phyloP scores from a whole-genome alignment of 1,140 invertebrate species.

The Cherax destructor region DNA sequence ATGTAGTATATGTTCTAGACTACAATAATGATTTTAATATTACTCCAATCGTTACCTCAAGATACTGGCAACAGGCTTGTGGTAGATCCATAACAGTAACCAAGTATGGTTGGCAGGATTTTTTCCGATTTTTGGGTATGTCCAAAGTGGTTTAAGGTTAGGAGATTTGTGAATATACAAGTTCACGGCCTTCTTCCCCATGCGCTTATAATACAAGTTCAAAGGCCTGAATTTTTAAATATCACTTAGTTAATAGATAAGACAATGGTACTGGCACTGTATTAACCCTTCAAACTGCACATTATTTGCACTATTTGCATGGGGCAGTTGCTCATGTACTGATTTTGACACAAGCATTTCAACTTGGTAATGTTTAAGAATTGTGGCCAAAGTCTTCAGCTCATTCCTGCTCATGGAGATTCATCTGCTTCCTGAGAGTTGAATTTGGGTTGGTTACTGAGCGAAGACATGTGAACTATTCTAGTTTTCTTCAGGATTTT shows the following conservation, averaged over 20 bases:
- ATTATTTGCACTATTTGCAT: conserved; percentile 11
- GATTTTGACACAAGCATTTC: background rate
- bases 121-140: conserved; percentile 40
- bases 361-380: conserved; percentile 55
- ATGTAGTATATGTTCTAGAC: conserved; percentile 58
- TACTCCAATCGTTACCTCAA: conserved; percentile 40
- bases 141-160: conserved; percentile 51
- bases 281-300: conserved; percentile 16
- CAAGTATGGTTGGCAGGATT: conserved; percentile 38
- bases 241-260: conserved; percentile 26
- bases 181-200: conserved; percentile 55
- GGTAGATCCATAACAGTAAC: conserved; percentile 25
- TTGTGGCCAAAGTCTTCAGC: conserved; percentile 51
- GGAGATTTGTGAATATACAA: conserved; percentile 58
- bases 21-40: conserved; percentile 54
- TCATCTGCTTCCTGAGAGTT: conserved; percentile 8
- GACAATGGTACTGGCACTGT: background rate
- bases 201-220: conserved; percentile 53
- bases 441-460: conserved; percentile 27
- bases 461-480: conserved; percentile 37
- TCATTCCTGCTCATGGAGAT: conserved; percentile 29
- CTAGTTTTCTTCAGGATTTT: conserved; percentile 46
- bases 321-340: conserved; percentile 17
- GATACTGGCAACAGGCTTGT: conserved; percentile 38
- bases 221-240: conserved; percentile 60